Evolutionary conservation across 1,140 invertebrate genomes (phyloP), one percentile per base, ranked within the genome.

Genomic region (Atopsyche davidsoni): DNA sequence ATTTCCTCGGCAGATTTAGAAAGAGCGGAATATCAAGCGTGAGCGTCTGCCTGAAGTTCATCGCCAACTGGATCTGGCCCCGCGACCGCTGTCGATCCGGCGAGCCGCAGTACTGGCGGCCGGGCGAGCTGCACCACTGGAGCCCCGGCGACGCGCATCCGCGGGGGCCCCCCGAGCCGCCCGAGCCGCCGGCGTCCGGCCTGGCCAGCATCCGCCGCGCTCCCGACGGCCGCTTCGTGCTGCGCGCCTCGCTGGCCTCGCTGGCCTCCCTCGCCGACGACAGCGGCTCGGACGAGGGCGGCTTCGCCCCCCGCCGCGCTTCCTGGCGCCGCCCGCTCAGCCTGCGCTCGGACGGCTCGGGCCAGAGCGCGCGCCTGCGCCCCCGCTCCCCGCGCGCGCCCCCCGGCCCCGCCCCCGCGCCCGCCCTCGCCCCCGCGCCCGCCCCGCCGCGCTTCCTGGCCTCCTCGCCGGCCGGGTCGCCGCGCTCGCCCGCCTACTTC

Each of bases 1-100:
- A n/a, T n/a, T n/a, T 11, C 31, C 46, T 51, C 59, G 62, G 41
- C 75, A 90, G 88, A 88, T 81, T 84, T 87, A 85, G 87, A 83
- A 82, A 87, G 86, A 81, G 87, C 87, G 77, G 88, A 90, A 82
- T 90, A 90, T 86, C 88, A 87, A 85, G 87, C 89, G 73, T 90
- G 81, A 86, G 77, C 68, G 77, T 83, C 57, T 72, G 71, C 60
- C 68, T 85, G 57, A 67, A 70, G 41, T 80, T 83, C 62, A 75
- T 80, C 51, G 71, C 73, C 43, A 80, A 82, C 64, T 83, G 80
- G 80, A 77, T 83, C 59, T 83, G 80, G 81, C 80, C 81, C 57
- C 72, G 73, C 59, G 78, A 81, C 61, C 77, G 80, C 47, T 82
- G 80, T 67, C n/a, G n/a, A n/a, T 72, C 77, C 70, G 59, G 76